Conservation (phyloP, 2,888 invertebrate genomes). For the Zhengitettix transpicula region DNA sequence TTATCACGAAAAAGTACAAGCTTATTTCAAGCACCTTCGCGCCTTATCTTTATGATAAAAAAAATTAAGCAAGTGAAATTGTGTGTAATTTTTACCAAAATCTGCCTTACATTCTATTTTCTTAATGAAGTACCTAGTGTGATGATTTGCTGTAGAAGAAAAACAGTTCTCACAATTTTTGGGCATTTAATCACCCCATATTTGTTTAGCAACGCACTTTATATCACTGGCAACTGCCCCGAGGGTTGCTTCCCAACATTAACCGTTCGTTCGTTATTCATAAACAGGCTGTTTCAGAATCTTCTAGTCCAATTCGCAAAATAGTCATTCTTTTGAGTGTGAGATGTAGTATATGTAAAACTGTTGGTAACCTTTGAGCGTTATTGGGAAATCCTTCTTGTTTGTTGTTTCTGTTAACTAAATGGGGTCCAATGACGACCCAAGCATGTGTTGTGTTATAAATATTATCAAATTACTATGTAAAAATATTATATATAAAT, state of each 20-base stretch:
- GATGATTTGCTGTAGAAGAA: constrained; percentile 14
- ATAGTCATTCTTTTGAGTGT: constrained; percentile 28
- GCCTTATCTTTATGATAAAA: constrained; percentile 45
- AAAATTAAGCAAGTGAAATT: constrained; percentile 25
- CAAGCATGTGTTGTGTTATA: background rate
- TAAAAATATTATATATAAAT: too few relatives aligned
- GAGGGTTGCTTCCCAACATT: constrained; percentile 13
- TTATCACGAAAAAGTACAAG: constrained; percentile 41
- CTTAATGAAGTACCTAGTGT: constrained; percentile 23
- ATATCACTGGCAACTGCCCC: constrained; percentile 12
- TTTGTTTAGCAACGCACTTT: constrained; percentile 8
- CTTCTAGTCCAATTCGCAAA: constrained; percentile 15
- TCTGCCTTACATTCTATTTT: constrained; percentile 52
- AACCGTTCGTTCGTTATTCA: constrained; percentile 13
- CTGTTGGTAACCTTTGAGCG: constrained; percentile 22
- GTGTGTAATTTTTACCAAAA: constrained; percentile 43
- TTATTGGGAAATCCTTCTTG: constrained; percentile 10
- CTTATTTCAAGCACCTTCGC: constrained; percentile 56
- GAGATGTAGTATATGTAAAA: constrained; percentile 36
- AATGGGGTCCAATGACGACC: background rate
- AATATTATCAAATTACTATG: too few relatives aligned
- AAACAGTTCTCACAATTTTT: constrained; percentile 13
- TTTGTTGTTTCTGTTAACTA: background rate
- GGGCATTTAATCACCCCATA: constrained; percentile 6
- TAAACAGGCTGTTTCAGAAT: constrained; percentile 15